phyloP scores from a whole-genome alignment of 2,797 vertebrate species.

The Mormyrus proboscirostris region DNA sequence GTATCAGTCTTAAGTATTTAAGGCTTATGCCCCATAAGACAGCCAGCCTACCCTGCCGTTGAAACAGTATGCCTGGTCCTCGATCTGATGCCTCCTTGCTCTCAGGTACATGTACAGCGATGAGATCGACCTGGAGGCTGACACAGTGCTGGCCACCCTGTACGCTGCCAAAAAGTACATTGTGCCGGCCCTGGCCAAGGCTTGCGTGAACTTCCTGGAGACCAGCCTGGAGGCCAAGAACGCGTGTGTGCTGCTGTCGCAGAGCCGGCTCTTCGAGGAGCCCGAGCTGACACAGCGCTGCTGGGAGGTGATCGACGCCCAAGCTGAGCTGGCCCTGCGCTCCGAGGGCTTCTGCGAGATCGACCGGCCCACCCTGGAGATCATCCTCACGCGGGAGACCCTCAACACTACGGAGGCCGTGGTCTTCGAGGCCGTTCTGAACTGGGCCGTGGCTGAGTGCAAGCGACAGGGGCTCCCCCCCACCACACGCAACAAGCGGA shows the following conservation, averaged over 20 bases:
- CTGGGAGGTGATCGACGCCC: conserved; percentile 98
- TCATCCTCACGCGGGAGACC: conserved; percentile 82
- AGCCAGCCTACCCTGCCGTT: not conserved
- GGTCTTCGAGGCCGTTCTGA: conserved; percentile 82
- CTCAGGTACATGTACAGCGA: conserved; percentile 94
- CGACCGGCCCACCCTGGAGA: conserved; percentile 82
- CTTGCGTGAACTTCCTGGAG: conserved; percentile 92
- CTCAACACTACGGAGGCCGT: conserved; percentile 87
- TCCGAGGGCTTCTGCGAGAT: conserved; percentile 93
- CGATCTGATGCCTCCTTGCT: too few species aligned
- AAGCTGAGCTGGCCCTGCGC: conserved; percentile 85
- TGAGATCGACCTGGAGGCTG: conserved; percentile 90
- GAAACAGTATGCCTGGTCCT: not conserved
- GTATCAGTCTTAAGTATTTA: not conserved
- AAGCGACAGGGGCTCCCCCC: conserved; percentile 68
- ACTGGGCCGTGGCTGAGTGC: conserved; percentile 90
- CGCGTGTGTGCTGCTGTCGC: conserved; percentile 90
- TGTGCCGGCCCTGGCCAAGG: conserved; percentile 83
- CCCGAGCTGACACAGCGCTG: conserved; percentile 89
- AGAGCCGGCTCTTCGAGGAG: conserved; percentile 95
- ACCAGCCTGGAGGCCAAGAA: conserved; percentile 92
- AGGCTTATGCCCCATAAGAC: not conserved
- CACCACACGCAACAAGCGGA: conserved; percentile 71
- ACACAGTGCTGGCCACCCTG: conserved; percentile 90
- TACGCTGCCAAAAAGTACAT: conserved; percentile 99